Conservation (phyloP, 2,888 invertebrate species). For the Mesochorus sp. region DNA sequence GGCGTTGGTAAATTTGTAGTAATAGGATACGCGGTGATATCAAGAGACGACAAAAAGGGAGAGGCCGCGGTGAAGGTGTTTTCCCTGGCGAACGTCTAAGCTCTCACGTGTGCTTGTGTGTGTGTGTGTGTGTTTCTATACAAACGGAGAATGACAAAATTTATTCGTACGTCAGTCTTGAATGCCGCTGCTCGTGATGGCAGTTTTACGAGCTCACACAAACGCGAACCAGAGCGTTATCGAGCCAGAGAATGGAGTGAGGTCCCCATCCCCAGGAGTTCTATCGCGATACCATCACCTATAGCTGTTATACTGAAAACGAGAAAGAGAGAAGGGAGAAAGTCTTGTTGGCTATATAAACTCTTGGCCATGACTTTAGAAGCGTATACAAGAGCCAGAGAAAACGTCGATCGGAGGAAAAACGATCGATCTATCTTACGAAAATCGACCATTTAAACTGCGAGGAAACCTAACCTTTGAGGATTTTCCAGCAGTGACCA, state of each 20-base stretch:
- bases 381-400: constrained; percentile 66
- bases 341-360: constrained; percentile 79
- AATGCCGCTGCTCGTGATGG: background rate
- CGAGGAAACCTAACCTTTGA: background rate
- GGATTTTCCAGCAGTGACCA: background rate
- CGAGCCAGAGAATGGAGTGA: constrained; percentile 1
- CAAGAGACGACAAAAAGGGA: constrained; percentile 1
- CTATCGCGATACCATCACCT: too few relatives aligned
- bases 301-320: constrained; percentile 58
- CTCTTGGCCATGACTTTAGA: constrained; percentile 81
- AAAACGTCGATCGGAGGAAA: background rate
- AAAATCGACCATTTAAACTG: background rate
- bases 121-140: background rate
- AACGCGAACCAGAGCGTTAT: background rate
- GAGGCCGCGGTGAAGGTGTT: constrained; percentile 30
- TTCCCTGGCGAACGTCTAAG: background rate
- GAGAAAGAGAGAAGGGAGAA: constrained; percentile 80
- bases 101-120: background rate
- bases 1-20: background rate
- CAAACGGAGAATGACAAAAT: background rate
- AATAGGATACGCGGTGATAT: background rate
- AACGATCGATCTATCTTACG: background rate
- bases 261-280: too few relatives aligned
- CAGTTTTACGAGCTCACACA: constrained; percentile 32
- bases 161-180: background rate